phyloP scores from a whole-genome alignment of 2,888 invertebrate genomes.

The Tuberolachnus salignus region DNA sequence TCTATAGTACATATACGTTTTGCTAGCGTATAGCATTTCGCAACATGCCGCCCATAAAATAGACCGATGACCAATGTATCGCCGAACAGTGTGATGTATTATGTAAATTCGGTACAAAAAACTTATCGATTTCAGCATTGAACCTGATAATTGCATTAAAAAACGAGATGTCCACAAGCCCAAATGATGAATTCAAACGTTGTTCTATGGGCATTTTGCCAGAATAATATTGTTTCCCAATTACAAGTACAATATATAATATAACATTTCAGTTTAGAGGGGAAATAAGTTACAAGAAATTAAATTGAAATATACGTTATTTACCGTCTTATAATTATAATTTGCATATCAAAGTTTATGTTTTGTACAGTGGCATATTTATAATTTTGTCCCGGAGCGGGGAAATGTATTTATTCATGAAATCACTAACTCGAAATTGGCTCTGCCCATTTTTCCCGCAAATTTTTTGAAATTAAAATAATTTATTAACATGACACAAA shows the following conservation, averaged over 20 bases:
- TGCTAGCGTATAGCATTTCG: not conserved
- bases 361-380: no score
- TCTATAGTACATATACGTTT: not conserved
- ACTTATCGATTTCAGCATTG: slow-evolving; percentile 3
- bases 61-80: no score
- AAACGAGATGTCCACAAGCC: not conserved
- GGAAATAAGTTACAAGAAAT: not conserved
- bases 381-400: no score
- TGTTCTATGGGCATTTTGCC: slow-evolving; percentile 16
- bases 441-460: no score
- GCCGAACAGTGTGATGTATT: not conserved
- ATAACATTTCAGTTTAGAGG: not conserved
- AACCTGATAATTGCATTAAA: slow-evolving; percentile 27
- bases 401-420: no score
- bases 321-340: not conserved
- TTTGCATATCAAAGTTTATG: not conserved
- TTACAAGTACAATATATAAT: no score
- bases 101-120: no score
- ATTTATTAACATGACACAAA: no score
- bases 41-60: not conserved
- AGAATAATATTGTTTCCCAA: no score
- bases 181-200: slow-evolving; percentile 6
- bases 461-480: no score
- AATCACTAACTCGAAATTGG: no score
- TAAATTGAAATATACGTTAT: not conserved